Base-by-base conservation (phyloP, 2,113 vertebrate species). In the Hippocampus comes region DNA sequence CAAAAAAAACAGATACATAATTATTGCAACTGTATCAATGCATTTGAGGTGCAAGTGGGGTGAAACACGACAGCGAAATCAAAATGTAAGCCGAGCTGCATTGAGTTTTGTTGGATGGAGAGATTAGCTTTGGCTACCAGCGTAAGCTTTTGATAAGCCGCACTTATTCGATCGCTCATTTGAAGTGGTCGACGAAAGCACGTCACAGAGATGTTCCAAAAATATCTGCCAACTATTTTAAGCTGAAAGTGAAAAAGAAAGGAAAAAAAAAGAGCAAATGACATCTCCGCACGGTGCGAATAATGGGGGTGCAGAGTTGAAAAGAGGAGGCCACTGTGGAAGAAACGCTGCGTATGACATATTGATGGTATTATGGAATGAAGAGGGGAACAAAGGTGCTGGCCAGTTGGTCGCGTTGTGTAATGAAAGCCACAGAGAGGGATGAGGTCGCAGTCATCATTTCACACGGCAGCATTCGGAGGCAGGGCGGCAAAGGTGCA, bases 401-500 rank as follows among this genome's bases (percentile, higher is more conserved):
- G 20, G 38, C 38, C 63, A 0, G 25, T 21, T 49, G 21, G 21
- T 43, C n/a, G 23, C 17, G 42, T 48, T 18, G 64, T 27, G n/a
- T 25, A 66, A 65, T 21, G 67, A 74, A 73, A 68, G 76, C 74
- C 71, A 79, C 85, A 71, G 48, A 72, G 49, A 76, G 69, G 38
- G 41, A 66, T 69, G 84, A 87, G 80, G 83, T 89, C 60, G 38
- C 83, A 75, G 84, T 74, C 83, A 89, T 88, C 75, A 85, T 87
- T 88, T 76, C 83, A 80, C 82, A 86, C 82, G 82, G 71, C 77
- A 74, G 68, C 74, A 74, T 83, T 87, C 79, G 84, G 80, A 87
- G 68, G 83, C 79, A 80, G 75, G 85, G 82, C 84, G 87, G 84
- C 84, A 79, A 81, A 87, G 83, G 81, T 78, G 77, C 71, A 75